Percentiles rank a stretch among this genome's conserved stretches.
Conservation (phyloP, 2,113 vertebrate genomes). For the Scolopax mira region DNA sequence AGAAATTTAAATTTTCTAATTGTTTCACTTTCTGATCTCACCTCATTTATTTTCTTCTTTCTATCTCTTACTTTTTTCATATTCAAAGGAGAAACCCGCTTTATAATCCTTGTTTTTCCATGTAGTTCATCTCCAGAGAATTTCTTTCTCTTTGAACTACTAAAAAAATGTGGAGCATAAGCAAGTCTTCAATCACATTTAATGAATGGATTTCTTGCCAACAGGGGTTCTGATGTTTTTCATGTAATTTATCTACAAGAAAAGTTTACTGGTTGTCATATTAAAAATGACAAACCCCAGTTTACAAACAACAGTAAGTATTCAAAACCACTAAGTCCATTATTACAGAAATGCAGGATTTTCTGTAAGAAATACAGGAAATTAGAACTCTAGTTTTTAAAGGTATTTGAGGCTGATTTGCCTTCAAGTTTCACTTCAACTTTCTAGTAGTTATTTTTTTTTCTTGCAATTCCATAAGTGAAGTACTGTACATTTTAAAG, state of each 20-base stretch:
- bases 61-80: neutral
- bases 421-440: too few species aligned
- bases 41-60: neutral
- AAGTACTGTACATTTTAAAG: neutral
- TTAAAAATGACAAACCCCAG: constrained; percentile 1
- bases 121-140: neutral
- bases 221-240: neutral
- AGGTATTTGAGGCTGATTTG: neutral
- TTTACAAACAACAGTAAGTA: constrained; percentile 16
- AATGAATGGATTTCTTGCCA: constrained; percentile 18
- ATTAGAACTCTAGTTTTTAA: neutral
- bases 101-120: neutral
- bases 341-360: neutral
- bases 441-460: neutral
- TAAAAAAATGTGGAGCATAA: neutral
- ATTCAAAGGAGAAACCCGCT: neutral
- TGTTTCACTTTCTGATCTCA: neutral
- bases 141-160: constrained; percentile 18
- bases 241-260: neutral
- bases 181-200: neutral
- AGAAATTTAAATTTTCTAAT: neutral
- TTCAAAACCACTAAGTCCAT: constrained; percentile 3
- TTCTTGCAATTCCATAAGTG: neutral
- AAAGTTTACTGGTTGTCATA: neutral
- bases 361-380: neutral